These are phyloP conservation scores for Mya arenaria DNA, from an alignment of 1,140 invertebrate species.

Conservation along the genomic window DNA sequence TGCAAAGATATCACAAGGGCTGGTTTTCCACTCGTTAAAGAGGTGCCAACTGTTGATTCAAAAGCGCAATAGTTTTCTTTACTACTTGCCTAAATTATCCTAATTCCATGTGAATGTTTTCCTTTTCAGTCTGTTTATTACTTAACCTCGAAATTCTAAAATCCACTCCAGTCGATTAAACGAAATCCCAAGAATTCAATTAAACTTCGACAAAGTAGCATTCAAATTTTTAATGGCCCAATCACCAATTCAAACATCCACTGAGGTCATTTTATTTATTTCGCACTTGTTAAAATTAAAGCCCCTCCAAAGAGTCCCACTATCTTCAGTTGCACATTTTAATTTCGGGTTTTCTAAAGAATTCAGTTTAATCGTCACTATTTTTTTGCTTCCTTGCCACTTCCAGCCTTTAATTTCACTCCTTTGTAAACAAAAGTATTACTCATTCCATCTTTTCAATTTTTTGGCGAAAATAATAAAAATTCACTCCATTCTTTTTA, in stretches of 20 bases:
- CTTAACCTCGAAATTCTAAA: neutral
- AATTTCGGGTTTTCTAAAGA: conserved; percentile 21
- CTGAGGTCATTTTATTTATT: conserved; percentile 50
- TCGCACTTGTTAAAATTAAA: conserved; percentile 37
- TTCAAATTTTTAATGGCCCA: conserved; percentile 50
- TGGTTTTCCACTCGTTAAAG: neutral
- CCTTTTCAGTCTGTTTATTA: neutral
- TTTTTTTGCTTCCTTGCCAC: too few species aligned
- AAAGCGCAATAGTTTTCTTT: neutral
- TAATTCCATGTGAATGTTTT: conserved; percentile 3
- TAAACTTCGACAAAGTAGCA: conserved; percentile 41
- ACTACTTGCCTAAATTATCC: neutral
- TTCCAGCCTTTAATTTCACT: too few species aligned
- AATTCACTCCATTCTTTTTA: too few species aligned
- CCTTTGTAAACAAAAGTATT: too few species aligned
- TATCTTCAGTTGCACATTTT: conserved; percentile 38
- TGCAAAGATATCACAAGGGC: neutral
- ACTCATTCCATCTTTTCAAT: too few species aligned
- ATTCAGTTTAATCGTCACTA: neutral
- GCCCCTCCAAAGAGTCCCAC: conserved; percentile 20
- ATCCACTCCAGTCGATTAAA: conserved; percentile 29
- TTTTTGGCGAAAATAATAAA: too few species aligned
- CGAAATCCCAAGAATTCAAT: conserved; percentile 46
- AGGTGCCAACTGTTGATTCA: neutral
- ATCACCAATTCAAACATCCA: conserved; percentile 48